A percentile compares a stretch with the other conserved stretches of the same genome.
Conservation (phyloP, 92 coral and sea anemone genomes). For the Parazoanthus atlanticus region DNA sequence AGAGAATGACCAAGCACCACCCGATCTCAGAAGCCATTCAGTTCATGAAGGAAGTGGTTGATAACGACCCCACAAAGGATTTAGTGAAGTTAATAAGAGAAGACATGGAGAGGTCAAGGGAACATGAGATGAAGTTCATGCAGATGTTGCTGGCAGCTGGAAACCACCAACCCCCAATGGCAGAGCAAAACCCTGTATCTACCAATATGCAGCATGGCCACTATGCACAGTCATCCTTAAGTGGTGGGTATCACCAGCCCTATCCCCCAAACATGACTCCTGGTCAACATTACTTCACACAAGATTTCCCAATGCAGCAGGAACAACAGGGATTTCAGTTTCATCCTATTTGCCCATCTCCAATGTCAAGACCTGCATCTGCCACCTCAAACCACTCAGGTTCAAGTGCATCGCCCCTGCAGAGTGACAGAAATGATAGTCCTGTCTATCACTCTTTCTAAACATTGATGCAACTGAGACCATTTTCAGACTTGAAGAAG, state of each 20-base stretch:
- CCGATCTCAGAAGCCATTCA: slow-evolving; percentile 36
- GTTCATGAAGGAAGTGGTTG: slow-evolving; percentile 25
- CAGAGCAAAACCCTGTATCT: slow-evolving; percentile 18
- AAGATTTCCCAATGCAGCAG: slow-evolving; percentile 22
- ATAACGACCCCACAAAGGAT: slow-evolving; percentile 42
- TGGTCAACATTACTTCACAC: slow-evolving; percentile 24
- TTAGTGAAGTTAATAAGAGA: slow-evolving; percentile 36
- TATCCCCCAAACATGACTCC: slow-evolving; percentile 19
- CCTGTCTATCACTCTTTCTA: slow-evolving; percentile 48
- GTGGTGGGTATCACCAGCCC: slow-evolving; percentile 30
- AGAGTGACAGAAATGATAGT: slow-evolving; percentile 39
- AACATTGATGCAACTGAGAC: slow-evolving; percentile 19
- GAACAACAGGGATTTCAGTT: slow-evolving; percentile 42
- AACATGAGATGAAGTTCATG: slow-evolving; percentile 48
- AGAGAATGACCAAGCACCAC: slow-evolving; percentile 18
- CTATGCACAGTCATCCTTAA: slow-evolving; percentile 31
- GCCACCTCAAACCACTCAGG: slow-evolving; percentile 38
- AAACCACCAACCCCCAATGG: slow-evolving; percentile 33
- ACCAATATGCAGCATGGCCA: slow-evolving; percentile 25
- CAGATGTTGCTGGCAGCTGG: slow-evolving; percentile 42
- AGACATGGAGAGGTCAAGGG: slow-evolving; percentile 51
- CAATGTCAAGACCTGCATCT: slow-evolving; percentile 37
- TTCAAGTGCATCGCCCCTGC: slow-evolving; percentile 27
- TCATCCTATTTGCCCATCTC: slow-evolving; percentile 33
- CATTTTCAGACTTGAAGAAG: slow-evolving; percentile 15